Conservation (phyloP, 2,113 vertebrate genomes). For the Ochotona curzoniae region DNA sequence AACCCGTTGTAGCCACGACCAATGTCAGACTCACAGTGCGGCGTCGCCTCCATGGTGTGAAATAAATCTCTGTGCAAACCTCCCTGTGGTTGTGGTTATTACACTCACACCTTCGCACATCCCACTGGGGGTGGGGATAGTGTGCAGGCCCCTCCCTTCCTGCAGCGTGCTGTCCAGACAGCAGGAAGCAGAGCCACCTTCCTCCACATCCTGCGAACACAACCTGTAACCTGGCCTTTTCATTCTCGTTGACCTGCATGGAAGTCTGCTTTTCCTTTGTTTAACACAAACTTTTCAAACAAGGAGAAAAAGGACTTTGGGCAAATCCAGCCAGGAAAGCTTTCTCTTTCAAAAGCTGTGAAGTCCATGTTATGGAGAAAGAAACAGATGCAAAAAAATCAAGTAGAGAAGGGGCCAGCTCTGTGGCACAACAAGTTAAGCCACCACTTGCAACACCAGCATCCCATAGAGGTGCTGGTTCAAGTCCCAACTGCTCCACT, state of each 20-base stretch:
- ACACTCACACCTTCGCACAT: neutral
- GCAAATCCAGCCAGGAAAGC: neutral
- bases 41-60: slow-evolving; percentile 4
- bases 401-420: no score
- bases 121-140: neutral
- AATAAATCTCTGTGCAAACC: slow-evolving; percentile 80
- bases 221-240: neutral
- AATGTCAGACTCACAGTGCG: neutral
- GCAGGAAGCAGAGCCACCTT: neutral
- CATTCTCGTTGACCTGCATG: neutral
- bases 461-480: no score
- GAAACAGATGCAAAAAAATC: neutral
- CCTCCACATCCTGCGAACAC: neutral
- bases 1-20: neutral
- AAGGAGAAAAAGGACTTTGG: neutral
- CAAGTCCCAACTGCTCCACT: no score
- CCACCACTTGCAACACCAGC: no score
- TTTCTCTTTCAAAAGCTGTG: neutral
- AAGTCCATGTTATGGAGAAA: neutral
- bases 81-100: neutral
- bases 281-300: neutral
- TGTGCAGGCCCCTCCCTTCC: neutral
- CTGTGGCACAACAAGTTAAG: no score
- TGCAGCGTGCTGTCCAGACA: neutral
- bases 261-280: neutral